phyloP scores from a whole-genome alignment of 1,140 invertebrate genomes.

The Ridgeia piscesae region DNA sequence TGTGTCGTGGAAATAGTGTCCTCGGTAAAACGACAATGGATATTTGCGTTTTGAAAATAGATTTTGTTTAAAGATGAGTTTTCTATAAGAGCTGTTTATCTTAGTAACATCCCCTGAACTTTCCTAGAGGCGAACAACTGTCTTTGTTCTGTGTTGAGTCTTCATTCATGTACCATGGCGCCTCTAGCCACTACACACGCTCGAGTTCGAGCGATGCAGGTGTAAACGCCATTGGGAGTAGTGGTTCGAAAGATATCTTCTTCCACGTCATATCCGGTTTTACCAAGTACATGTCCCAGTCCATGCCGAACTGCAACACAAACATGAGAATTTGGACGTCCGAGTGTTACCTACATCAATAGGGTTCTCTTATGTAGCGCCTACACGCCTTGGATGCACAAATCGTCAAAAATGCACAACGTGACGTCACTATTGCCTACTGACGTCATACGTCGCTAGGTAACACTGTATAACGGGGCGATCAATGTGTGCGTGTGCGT shows the following conservation, averaged over 20 bases:
- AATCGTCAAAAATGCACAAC: too few species aligned
- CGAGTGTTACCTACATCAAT: too few species aligned
- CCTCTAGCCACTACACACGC: background rate
- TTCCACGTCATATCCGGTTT: conserved; percentile 17
- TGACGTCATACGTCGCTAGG: too few species aligned
- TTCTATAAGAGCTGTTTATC: too few species aligned
- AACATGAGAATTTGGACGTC: background rate
- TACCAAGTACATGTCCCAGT: conserved; percentile 19
- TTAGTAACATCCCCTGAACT: too few species aligned
- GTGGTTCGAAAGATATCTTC: background rate
- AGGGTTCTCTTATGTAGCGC: too few species aligned
- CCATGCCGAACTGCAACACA: conserved; percentile 22
- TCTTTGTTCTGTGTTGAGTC: background rate
- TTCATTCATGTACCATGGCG: background rate
- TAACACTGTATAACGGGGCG: background rate
- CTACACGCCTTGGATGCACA: too few species aligned
- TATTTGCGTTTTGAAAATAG: too few species aligned
- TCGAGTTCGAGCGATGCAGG: conserved; percentile 9
- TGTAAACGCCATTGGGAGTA: conserved; percentile 23
- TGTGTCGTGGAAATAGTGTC: too few species aligned
- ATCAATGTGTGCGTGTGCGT: background rate
- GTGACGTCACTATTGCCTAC: too few species aligned
- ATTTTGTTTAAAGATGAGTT: too few species aligned
- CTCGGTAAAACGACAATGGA: too few species aligned
- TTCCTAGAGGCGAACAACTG: background rate